These are phyloP conservation scores for Okapia johnstoni DNA, from an alignment of 2,113 vertebrate genomes.

Conservation along the genomic window DNA sequence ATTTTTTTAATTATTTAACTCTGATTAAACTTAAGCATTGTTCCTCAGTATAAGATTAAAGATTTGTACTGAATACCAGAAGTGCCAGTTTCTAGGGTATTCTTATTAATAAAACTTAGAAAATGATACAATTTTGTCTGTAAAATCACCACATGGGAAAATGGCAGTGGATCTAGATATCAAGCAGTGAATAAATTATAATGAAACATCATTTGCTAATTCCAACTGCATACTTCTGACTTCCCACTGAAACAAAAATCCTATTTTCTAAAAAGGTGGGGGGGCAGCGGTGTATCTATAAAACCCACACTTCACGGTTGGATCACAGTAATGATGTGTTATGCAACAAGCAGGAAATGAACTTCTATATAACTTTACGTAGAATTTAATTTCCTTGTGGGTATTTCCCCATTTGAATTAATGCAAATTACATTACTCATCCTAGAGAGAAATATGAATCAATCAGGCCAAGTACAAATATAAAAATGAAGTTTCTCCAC, in stretches of 20 bases:
- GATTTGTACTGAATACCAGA: background rate
- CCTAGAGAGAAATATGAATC: background rate
- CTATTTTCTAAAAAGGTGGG: background rate
- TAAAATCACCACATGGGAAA: background rate
- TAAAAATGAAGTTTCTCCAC: conserved; percentile 20
- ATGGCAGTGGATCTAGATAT: background rate
- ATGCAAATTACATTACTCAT: conserved; percentile 41
- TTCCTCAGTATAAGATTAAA: background rate
- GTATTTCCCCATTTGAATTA: conserved; percentile 19
- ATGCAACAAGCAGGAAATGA: conserved; percentile 8
- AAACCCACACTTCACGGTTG: background rate
- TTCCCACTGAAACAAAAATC: background rate
- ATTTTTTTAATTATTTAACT: background rate
- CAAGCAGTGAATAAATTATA: background rate
- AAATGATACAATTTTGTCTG: background rate
- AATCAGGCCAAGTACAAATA: conserved; percentile 1
- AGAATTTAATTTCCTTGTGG: conserved; percentile 16
- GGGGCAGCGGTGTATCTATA: background rate
- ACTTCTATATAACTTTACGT: background rate
- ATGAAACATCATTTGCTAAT: background rate
- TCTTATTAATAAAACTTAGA: background rate
- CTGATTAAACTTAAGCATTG: background rate
- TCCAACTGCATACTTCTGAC: background rate
- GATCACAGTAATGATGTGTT: background rate
- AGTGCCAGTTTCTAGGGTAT: background rate